Percentiles rank a stretch among this genome's conserved stretches.
phyloP scores from a whole-genome alignment of 2,113 vertebrate genomes.

The Plectropomus leopardus region DNA sequence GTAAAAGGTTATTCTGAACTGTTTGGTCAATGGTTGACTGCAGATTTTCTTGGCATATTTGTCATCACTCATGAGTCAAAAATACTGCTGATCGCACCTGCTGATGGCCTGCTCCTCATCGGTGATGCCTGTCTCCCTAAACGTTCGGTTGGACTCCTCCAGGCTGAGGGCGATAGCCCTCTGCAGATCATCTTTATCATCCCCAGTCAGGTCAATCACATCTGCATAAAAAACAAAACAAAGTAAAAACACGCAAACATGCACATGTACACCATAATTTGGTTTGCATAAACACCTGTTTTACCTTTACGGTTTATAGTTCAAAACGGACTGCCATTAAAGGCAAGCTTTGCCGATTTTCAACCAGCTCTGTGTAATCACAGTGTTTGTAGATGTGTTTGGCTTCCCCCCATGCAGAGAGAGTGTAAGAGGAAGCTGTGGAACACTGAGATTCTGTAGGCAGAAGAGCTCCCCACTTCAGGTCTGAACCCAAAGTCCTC shows the following conservation, averaged over 20 bases:
- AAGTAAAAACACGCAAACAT: background rate
- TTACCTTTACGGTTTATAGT: background rate
- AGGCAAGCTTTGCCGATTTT: too few species aligned
- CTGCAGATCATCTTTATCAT: conserved; percentile 99
- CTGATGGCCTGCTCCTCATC: conserved; percentile 99
- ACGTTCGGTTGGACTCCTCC: conserved; percentile 96
- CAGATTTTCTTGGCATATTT: background rate
- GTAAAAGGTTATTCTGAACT: too few species aligned
- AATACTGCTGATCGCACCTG: conserved; percentile 84
- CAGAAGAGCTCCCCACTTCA: too few species aligned
- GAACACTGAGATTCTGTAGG: too few species aligned
- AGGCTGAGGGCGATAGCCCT: conserved; percentile 98
- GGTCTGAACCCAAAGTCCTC: too few species aligned
- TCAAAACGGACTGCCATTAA: too few species aligned
- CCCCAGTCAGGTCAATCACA: conserved; percentile 98
- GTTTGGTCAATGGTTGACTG: too few species aligned
- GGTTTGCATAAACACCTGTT: background rate
- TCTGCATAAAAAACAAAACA: conserved; percentile 84
- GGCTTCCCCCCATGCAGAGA: too few species aligned
- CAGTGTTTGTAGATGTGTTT: too few species aligned
- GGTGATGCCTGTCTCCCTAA: conserved; percentile 98
- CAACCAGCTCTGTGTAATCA: too few species aligned
- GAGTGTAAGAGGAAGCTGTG: too few species aligned
- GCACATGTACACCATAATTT: background rate
- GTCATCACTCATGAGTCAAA: background rate